Evolutionary conservation across 2,888 invertebrate species (phyloP).

Genomic region (Schrankia costaestrigalis): DNA sequence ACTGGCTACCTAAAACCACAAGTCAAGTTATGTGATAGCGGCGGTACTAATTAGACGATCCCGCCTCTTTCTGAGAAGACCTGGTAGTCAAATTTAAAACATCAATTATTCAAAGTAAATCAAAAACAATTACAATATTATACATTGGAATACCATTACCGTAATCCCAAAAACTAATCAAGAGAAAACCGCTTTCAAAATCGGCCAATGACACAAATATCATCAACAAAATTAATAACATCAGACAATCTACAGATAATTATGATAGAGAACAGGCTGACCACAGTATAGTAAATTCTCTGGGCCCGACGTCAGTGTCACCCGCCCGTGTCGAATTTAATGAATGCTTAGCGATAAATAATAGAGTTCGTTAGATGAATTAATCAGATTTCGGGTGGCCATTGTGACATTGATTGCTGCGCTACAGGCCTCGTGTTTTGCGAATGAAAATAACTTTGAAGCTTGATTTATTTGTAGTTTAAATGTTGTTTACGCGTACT

Average conservation of each 20-base stretch:
- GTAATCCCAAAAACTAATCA: conserved; percentile 1
- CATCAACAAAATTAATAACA: conserved; percentile 25
- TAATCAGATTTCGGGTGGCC: conserved; percentile 48
- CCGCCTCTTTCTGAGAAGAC: no score
- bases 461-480: conserved; percentile 21
- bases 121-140: no score
- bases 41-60: no score
- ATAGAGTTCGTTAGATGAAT: conserved; percentile 59
- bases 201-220: conserved; percentile 8
- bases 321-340: conserved; percentile 49
- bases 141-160: not conserved
- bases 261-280: conserved; percentile 21
- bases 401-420: conserved; percentile 45
- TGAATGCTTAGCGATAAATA: conserved; percentile 58
- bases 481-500: conserved; percentile 12
- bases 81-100: not conserved
- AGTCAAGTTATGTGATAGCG: no score
- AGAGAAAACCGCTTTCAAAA: conserved; percentile 1
- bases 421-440: conserved; percentile 27
- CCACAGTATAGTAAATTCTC: conserved; percentile 23
- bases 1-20: no score
- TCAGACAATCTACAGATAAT: conserved; percentile 23
- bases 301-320: conserved; percentile 24
- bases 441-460: conserved; percentile 24
- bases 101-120: not conserved